A percentile compares a stretch with the other conserved stretches of the same genome.
Evolutionary conservation across 2,797 vertebrate genomes (phyloP).

Genomic region (Sebastes hubbsi): DNA sequence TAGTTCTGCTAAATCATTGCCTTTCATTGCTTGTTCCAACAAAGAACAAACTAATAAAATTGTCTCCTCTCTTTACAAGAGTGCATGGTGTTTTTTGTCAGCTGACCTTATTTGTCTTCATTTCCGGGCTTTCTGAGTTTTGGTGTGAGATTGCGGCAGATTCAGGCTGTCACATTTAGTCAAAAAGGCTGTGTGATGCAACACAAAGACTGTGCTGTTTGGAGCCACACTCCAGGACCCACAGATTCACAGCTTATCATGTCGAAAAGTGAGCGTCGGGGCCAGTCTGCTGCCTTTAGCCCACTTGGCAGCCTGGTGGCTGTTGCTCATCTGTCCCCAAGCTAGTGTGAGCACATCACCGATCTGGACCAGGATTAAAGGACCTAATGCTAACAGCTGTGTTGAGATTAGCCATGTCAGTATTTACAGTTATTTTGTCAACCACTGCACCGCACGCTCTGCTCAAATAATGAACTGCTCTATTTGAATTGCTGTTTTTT

Average conservation of each 20-base stretch:
- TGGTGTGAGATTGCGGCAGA: constrained; percentile 22
- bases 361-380: constrained; percentile 80
- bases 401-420: constrained; percentile 79
- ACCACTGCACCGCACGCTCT: constrained; percentile 54
- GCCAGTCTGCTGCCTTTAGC: constrained; percentile 75
- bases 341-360: constrained; percentile 76
- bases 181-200: constrained; percentile 28
- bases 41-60: neutral
- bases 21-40: neutral
- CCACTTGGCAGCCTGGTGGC: constrained; percentile 80
- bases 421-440: constrained; percentile 82
- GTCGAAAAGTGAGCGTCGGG: constrained; percentile 67
- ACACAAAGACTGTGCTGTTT: constrained; percentile 42
- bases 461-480: constrained; percentile 54
- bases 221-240: constrained; percentile 46
- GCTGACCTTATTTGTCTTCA: neutral
- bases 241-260: constrained; percentile 68
- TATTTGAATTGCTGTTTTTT: constrained; percentile 46
- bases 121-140: neutral
- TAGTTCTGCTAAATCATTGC: neutral
- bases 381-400: constrained; percentile 81
- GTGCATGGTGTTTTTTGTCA: neutral
- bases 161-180: constrained; percentile 29
- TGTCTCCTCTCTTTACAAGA: neutral
- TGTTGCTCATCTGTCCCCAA: constrained; percentile 78